phyloP scores from a whole-genome alignment of 2,113 vertebrate species.

The Oncorhynchus gorbuscha region DNA sequence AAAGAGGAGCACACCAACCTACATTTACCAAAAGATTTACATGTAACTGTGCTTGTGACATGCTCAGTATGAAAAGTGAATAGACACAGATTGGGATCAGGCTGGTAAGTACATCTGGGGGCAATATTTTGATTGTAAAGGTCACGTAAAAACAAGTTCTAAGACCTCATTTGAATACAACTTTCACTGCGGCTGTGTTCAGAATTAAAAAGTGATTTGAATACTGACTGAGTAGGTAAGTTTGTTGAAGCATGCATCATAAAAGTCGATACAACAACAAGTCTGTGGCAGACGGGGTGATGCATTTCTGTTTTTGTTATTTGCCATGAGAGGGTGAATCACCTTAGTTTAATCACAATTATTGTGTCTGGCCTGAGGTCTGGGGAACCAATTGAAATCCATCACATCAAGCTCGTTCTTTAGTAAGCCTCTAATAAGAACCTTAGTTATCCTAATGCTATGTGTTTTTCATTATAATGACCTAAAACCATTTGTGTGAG shows the following conservation, averaged over 20 bases:
- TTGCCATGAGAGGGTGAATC: constrained; percentile 26
- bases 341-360: not conserved
- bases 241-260: constrained; percentile 30
- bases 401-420: too few relatives aligned
- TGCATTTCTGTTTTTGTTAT: constrained; percentile 41
- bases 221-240: constrained; percentile 27
- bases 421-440: too few relatives aligned
- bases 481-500: too few relatives aligned
- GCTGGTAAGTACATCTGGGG: not conserved
- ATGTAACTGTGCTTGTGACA: constrained; percentile 15
- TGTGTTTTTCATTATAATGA: too few relatives aligned
- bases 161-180: constrained; percentile 36
- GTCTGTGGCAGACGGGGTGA: constrained; percentile 11
- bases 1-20: not conserved
- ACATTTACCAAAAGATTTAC: constrained; percentile 30
- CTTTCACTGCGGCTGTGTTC: constrained; percentile 21
- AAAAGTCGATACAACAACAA: constrained; percentile 1
- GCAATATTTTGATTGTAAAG: constrained; percentile 6
- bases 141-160: constrained; percentile 42
- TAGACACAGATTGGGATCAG: constrained; percentile 3
- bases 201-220: constrained; percentile 41
- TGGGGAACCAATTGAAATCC: too few relatives aligned
- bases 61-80: not conserved
- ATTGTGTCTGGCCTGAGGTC: too few relatives aligned
- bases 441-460: too few relatives aligned